Evolutionary conservation across 2,113 vertebrate genomes (phyloP).

Genomic region (Amblyopsis rosae): DNA sequence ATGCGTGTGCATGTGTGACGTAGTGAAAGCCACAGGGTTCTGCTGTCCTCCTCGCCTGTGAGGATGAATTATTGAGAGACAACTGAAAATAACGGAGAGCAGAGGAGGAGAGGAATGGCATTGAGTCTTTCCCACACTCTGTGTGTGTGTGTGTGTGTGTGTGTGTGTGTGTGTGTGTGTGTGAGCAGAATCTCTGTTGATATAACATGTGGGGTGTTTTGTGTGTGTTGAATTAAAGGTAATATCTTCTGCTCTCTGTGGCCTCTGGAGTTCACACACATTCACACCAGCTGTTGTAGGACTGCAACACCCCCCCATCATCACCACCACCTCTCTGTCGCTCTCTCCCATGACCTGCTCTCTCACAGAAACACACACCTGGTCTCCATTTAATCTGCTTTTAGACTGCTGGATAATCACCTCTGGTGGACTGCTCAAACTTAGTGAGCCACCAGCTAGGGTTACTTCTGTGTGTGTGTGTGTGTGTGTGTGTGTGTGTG

Average conservation of each 20-base stretch:
- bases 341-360: constrained; percentile 23
- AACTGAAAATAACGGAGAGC: constrained; percentile 74
- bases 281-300: constrained; percentile 36
- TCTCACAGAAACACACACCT: constrained; percentile 66
- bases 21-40: constrained; percentile 18
- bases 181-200: neutral
- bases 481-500: constrained; percentile 10
- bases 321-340: constrained; percentile 40
- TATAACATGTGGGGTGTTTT: neutral
- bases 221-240: constrained; percentile 15
- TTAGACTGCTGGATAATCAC: constrained; percentile 66
- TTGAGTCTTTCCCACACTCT: constrained; percentile 40
- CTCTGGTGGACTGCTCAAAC: constrained; percentile 53
- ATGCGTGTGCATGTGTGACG: too few relatives aligned
- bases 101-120: neutral
- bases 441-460: constrained; percentile 65
- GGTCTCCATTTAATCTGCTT: constrained; percentile 73
- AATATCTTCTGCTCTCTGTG: constrained; percentile 22
- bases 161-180: constrained; percentile 7
- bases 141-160: constrained; percentile 10
- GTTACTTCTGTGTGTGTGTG: constrained; percentile 52
- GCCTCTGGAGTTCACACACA: constrained; percentile 16
- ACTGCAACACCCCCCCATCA: constrained; percentile 5
- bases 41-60: constrained; percentile 48
- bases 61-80: constrained; percentile 74